Conservation (phyloP, 1,140 invertebrate genomes). For the Parapsyche elsis region DNA sequence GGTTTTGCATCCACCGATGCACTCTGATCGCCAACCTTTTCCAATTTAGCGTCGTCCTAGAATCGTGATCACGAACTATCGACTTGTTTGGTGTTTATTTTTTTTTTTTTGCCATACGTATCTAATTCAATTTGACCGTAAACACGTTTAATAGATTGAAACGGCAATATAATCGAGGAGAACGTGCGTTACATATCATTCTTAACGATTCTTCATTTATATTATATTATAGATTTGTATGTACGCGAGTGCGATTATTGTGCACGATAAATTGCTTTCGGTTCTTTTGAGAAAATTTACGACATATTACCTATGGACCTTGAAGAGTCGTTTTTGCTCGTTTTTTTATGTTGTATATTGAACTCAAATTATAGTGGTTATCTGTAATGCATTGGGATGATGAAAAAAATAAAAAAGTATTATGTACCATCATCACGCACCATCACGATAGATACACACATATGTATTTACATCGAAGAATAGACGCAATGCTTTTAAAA, state of each 20-base stretch:
- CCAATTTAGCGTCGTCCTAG: too few species aligned
- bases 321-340: background rate
- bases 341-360: background rate
- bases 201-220: conserved; percentile 11
- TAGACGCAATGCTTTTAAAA: too few species aligned
- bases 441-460: too few species aligned
- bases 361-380: background rate
- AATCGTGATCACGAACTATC: too few species aligned
- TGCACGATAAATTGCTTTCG: conserved; percentile 17
- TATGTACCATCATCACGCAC: too few species aligned
- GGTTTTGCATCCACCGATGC: background rate
- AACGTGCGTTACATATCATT: conserved; percentile 5
- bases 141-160: conserved; percentile 28
- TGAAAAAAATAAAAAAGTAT: background rate
- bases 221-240: background rate
- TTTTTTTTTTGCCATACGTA: background rate
- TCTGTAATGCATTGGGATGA: background rate
- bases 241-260: conserved; percentile 8
- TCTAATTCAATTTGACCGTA: conserved; percentile 16
- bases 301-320: background rate
- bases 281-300: conserved; percentile 11
- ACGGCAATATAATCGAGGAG: background rate
- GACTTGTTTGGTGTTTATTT: background rate
- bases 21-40: background rate
- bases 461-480: too few species aligned